Evolutionary conservation across 2,888 invertebrate genomes (phyloP), one percentile per base, ranked within the genome.

Genomic region (Scrobipalpa atriplicella): DNA sequence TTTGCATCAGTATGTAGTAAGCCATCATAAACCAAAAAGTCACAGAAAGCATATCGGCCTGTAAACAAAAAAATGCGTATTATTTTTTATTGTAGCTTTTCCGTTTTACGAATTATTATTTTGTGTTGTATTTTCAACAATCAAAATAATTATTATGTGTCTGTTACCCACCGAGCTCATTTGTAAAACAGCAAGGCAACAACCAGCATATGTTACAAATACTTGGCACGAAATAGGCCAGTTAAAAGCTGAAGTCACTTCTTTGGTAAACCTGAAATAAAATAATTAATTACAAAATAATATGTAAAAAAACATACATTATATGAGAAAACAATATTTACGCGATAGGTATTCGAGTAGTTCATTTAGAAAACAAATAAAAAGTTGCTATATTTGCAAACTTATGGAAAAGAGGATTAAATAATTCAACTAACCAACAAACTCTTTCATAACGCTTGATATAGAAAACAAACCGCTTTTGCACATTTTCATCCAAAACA

Each of bases 261-360:
- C 77, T 8, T 76, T 73, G 5, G 69, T 73, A 43, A 74, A 84
- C 83, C 85, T 85, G 75, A 62, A 82, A 54, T 19, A 21, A 10
- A 82, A 54, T 10, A 19, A 19, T 10, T 11, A 8, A 1, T 19
- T 21, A 10, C 19, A 18, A 16, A 19, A 21, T 0, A 21, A 56
- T 1, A 13, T 13, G 21, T n/a, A n/a, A n/a, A n/a, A n/a, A 13
- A 29, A 10, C 11, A 21, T 19, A 0, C 10, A 1, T 10, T 1
- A 21, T 2, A 11, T 13, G 13, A 1, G 2, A 11, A 29, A 29
- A 29, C 5, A 29, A 29, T 3, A 29, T 29, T 29, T 5, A 41
- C 2, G 41, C 8, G 51, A 51, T 29, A 8, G 51, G n/a, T n/a
- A n/a, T n/a, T n/a, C n/a, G n/a, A n/a, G n/a, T n/a, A n/a, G n/a